Conservation (phyloP, 2,888 invertebrate species). For the Enchytraeus crypticus region DNA sequence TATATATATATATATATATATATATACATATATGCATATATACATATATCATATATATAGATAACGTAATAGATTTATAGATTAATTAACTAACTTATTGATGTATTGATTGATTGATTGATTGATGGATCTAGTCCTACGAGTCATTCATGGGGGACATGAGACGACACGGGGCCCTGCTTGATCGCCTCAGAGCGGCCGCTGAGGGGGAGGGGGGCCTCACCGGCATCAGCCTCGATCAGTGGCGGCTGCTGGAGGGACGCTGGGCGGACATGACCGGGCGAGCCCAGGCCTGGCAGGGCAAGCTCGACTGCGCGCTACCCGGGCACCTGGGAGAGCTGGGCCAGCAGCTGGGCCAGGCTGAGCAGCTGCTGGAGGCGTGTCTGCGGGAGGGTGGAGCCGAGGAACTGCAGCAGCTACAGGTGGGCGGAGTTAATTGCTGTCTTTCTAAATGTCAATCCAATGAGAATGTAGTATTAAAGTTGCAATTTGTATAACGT, state of each 20-base stretch:
- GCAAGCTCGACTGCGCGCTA: constrained; percentile 73
- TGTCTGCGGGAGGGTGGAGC: constrained; percentile 16
- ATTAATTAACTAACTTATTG: too few relatives aligned
- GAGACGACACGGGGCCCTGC: neutral
- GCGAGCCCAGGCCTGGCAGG: constrained; percentile 58
- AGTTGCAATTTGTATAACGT: too few relatives aligned
- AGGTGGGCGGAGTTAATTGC: too few relatives aligned
- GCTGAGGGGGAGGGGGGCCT: neutral
- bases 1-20: too few relatives aligned
- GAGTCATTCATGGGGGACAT: neutral
- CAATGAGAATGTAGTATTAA: too few relatives aligned
- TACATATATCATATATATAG: too few relatives aligned
- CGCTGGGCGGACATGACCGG: neutral
- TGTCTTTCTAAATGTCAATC: too few relatives aligned
- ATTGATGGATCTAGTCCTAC: neutral
- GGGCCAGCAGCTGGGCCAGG: constrained; percentile 81
- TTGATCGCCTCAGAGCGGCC: neutral
- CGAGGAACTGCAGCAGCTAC: too few relatives aligned
- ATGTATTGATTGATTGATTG: too few relatives aligned
- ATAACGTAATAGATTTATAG: too few relatives aligned
- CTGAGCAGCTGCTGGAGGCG: constrained; percentile 49
- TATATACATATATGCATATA: too few relatives aligned
- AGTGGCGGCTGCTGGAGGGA: neutral
- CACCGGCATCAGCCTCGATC: neutral
- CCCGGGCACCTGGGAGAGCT: constrained; percentile 76